A percentile compares a stretch with the other conserved stretches of the same genome.
phyloP scores from a whole-genome alignment of 2,888 invertebrate species.

The Drosophila prolongata region DNA sequence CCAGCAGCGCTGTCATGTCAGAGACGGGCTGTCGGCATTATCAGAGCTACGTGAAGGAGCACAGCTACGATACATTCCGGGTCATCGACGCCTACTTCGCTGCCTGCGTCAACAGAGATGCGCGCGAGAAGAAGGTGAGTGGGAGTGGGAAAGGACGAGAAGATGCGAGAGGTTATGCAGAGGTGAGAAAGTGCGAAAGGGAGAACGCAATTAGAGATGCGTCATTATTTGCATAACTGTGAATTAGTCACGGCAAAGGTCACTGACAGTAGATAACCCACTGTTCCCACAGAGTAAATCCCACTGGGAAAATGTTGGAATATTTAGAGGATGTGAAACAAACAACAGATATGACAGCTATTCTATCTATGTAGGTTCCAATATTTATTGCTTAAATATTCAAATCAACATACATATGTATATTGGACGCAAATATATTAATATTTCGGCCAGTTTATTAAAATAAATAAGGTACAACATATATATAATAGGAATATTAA shows the following conservation, averaged over 20 bases:
- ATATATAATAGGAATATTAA: no score
- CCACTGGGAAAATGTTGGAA: no score
- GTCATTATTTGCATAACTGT: constrained; percentile 17
- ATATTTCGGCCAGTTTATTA: no score
- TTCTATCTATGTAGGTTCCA: no score
- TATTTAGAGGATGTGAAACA: no score
- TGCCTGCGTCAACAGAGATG: constrained; percentile 91
- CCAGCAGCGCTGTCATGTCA: constrained; percentile 71
- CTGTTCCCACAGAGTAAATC: not conserved
- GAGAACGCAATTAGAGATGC: constrained; percentile 24
- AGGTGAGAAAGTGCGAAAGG: not conserved
- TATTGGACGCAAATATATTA: no score
- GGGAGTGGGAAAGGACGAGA: not conserved
- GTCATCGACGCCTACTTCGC: constrained; percentile 94
- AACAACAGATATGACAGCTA: no score
- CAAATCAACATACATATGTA: no score
- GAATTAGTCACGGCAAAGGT: constrained; percentile 11
- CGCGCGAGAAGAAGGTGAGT: constrained; percentile 92
- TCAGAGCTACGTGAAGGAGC: constrained; percentile 83
- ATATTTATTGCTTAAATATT: no score
- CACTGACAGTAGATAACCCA: constrained; percentile 4
- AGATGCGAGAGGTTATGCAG: not conserved
- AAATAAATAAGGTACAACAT: no score
- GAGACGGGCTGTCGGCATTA: constrained; percentile 84
- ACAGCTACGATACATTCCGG: constrained; percentile 85